Base-by-base conservation (phyloP, 2,113 vertebrate species). In the Paradisaea rubra region DNA sequence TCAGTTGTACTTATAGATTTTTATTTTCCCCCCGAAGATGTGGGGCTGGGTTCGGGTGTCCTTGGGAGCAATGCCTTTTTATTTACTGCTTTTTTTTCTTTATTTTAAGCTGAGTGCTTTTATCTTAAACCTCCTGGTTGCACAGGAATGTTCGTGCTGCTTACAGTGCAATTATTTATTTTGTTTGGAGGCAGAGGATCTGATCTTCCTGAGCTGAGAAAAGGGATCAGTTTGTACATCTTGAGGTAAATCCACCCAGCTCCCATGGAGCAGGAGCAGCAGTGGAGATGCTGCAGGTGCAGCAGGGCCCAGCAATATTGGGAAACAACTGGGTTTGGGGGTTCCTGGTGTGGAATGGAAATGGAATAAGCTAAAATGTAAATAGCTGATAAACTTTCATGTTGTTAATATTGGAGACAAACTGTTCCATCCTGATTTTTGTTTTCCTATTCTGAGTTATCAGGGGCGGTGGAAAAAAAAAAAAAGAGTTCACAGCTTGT, bases 141-240 rank as follows among this genome's bases (percentile, higher is more conserved):
- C 80, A 45, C 23, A 45, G 65, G 69, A 68, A 63, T 6, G 56
- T 33, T 42, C 1, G 11, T 39, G 65, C 88, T n/a, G 61, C 77
- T 92, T 69, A n/a, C 87, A 89, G 65, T 60, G 69, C 80, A 81
- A 60, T 81, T 88, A 63, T 86, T 94, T 95, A 65, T 85, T 92
- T 89, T 93, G 80, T 89, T 92, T 69, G 86, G 76, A 83, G 78
- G 80, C 83, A 88, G 72, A 81, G 59, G 65, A 60, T 56, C 56
- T 53, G 61, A 24, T 91, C 95, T 91, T 94, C 77, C 31, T 27
- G 69, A 66, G 77, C 77, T 89, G 63, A 91, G 91, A 35, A 93
- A 65, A 17, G 37, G 41, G 49, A 60, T 65, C 16, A 5, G 45
- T 76, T 60, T 80, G n/a, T 78, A 42, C 64, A 54, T 73, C 37